Conservation (phyloP, 2,888 invertebrate genomes). For the Caenorhabditis sp. region DNA sequence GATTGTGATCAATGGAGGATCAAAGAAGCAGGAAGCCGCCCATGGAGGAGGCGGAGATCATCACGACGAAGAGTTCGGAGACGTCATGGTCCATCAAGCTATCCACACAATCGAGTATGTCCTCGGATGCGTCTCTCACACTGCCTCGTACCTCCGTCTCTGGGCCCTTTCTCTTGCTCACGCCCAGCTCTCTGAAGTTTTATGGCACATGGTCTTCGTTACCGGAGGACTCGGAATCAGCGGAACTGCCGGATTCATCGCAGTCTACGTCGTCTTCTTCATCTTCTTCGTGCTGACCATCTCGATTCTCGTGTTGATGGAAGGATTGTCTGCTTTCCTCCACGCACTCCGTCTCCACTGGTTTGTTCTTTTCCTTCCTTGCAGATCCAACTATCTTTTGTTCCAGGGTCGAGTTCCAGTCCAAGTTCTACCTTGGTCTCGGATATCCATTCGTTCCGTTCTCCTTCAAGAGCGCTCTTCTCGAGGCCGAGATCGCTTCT, state of each 20-base stretch:
- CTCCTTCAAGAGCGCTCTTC: slow-evolving; percentile 88
- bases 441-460: slow-evolving; percentile 96
- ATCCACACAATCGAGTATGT: slow-evolving; percentile 89
- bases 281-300: slow-evolving; percentile 94
- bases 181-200: slow-evolving; percentile 81
- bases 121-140: slow-evolving; percentile 97
- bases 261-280: slow-evolving; percentile 87
- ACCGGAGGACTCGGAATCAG: slow-evolving; percentile 68
- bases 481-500: slow-evolving; percentile 51
- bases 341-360: slow-evolving; percentile 85
- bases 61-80: slow-evolving; percentile 86
- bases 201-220: slow-evolving; percentile 81
- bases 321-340: slow-evolving; percentile 98
- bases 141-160: slow-evolving; percentile 87
- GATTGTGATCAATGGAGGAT: slow-evolving; percentile 78
- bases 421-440: slow-evolving; percentile 95
- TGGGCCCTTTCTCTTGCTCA: slow-evolving; percentile 82
- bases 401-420: slow-evolving; percentile 96
- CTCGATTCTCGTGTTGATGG: slow-evolving; percentile 97
- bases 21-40: slow-evolving; percentile 62
- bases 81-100: slow-evolving; percentile 92
- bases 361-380: slow-evolving; percentile 44
- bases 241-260: slow-evolving; percentile 66
- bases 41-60: slow-evolving; percentile 46
- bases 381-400: not conserved